Base-by-base conservation (phyloP, 1,140 invertebrate species). In the Drepana arcuata region DNA sequence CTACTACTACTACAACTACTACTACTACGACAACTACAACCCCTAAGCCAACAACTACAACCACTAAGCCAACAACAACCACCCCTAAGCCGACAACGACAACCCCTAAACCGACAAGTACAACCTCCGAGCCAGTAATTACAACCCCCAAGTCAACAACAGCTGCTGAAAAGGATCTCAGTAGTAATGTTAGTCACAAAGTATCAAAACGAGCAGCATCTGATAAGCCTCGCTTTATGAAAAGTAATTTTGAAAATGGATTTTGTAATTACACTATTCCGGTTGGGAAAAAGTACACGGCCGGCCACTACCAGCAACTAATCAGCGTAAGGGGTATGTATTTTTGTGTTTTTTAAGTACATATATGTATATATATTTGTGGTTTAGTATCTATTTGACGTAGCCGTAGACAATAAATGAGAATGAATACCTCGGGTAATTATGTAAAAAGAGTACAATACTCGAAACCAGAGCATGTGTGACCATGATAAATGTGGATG, bases 251-350 rank as follows among this genome's bases (percentile, higher is more conserved):
- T 13, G 13, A 3, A 28, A 38, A 12, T 18, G 26, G 24, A 7
- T 18, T 11, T 24, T 53, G 61, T 25, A 61, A 51, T 43, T 29
- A 67, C 14, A 69, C 85, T 7, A 79, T 92, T 13, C 84, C 87
- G 0, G 82, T 86, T 26, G 87, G 90, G 68, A 73, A 87, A 2
- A 87, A 87, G 18, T 90, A 91, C 48, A 88, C 86, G 2, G 92
- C 91, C 72, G 92, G 92, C n/a, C 88, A 89, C 62, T 93, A 90
- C 54, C 59, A 84, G n/a, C 85, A 83, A 39, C 84, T 82, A 26
- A 57, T 92, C 31, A 78, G 81, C 16, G 82, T 88, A 6, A 87
- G 87, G n/a, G n/a, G n/a, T n/a, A n/a, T n/a, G n/a, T n/a, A n/a
- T n/a, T n/a, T n/a, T n/a, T n/a, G n/a, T n/a, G n/a, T n/a, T n/a